Percentiles rank a stretch among this genome's conserved stretches.
Conservation (phyloP, 2,113 vertebrate species). For the Bos indicus region DNA sequence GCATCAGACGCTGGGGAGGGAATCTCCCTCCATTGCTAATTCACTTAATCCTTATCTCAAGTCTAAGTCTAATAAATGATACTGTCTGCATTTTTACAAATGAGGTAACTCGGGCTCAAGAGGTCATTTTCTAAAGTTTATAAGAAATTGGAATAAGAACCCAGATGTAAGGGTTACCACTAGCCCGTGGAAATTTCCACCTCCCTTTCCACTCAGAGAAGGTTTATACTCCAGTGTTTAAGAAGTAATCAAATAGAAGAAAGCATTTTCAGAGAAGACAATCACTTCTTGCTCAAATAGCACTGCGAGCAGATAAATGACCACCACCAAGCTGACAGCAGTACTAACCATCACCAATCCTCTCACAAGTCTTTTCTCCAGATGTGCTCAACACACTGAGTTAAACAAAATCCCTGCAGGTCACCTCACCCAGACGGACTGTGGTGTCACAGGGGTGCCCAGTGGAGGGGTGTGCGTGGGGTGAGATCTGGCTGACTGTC, state of each 20-base stretch:
- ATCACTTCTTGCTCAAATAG: not conserved
- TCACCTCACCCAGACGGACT: not conserved
- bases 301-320: not conserved
- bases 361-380: not conserved
- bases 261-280: not conserved
- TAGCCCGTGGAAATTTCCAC: not conserved
- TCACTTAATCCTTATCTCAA: not conserved
- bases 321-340: not conserved
- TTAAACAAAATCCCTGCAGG: not conserved
- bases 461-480: fast-evolving
- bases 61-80: not conserved
- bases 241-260: not conserved
- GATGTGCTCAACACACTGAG: not conserved
- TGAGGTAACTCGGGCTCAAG: not conserved
- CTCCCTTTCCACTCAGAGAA: not conserved
- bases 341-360: not conserved
- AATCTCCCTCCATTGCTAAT: not conserved
- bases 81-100: not conserved
- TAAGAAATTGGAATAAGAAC: not conserved
- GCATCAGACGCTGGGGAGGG: not conserved
- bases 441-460: not conserved
- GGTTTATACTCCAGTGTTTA: not conserved
- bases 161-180: not conserved
- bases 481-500: not conserved
- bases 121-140: not conserved